Conservation (phyloP, 2,888 invertebrate genomes). For the Noctua janthe region DNA sequence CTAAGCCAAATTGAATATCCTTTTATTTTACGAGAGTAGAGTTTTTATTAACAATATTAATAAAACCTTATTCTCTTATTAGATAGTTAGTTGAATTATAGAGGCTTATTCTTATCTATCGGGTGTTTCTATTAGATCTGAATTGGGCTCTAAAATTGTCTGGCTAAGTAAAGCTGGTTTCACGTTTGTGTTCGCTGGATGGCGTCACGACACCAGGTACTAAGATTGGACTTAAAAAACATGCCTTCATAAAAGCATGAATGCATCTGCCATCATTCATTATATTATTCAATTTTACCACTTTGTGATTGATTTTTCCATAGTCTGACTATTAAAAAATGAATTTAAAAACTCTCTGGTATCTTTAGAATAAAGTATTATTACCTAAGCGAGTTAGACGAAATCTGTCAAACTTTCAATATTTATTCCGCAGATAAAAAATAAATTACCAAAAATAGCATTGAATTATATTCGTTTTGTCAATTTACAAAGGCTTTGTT, state of each 20-base stretch:
- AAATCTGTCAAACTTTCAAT: neutral
- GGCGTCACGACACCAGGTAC: neutral
- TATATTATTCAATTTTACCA: neutral
- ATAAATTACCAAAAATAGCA: no score
- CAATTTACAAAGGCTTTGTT: neutral
- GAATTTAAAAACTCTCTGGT: neutral
- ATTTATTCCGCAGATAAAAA: no score
- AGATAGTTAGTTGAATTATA: slow-evolving; percentile 19
- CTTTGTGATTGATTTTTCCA: neutral
- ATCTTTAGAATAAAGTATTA: neutral
- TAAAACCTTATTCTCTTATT: neutral
- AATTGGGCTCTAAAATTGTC: slow-evolving; percentile 31
- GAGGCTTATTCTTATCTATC: slow-evolving; percentile 25
- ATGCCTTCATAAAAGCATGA: neutral
- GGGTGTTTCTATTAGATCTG: slow-evolving; percentile 34
- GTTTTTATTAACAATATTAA: slow-evolving; percentile 33
- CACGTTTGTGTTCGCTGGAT: neutral
- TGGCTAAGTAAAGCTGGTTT: slow-evolving; percentile 8
- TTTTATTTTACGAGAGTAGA: slow-evolving; percentile 31
- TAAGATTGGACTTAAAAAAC: neutral
- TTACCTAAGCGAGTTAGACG: neutral
- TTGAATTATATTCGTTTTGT: no score
- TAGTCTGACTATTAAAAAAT: neutral
- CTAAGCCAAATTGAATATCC: slow-evolving; percentile 17
- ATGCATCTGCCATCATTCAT: neutral